A percentile compares a stretch with the other conserved stretches of the same genome.
Evolutionary conservation across 2,888 invertebrate genomes (phyloP).

Genomic region (Hoplodrina ambigua): DNA sequence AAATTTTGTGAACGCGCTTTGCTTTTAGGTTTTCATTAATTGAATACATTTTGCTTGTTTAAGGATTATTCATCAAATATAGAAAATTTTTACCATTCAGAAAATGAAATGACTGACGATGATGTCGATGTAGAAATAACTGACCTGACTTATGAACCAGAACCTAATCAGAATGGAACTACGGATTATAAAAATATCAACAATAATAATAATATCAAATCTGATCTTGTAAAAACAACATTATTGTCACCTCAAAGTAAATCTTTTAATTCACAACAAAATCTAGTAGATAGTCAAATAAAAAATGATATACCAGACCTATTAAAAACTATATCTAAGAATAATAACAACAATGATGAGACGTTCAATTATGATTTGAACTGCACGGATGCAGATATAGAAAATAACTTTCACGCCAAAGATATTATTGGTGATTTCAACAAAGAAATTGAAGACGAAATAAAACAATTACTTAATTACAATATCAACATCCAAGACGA

Average conservation of each 20-base stretch:
- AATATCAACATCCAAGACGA: slow-evolving; percentile 87
- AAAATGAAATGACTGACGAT: slow-evolving; percentile 89
- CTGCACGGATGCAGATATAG: slow-evolving; percentile 84
- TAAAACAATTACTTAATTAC: slow-evolving; percentile 86
- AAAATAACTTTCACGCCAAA: slow-evolving; percentile 85
- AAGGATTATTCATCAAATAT: slow-evolving; percentile 88
- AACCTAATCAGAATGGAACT: slow-evolving; percentile 69
- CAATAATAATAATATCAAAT: slow-evolving; percentile 82
- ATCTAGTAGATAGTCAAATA: slow-evolving; percentile 69
- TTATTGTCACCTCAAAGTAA: slow-evolving; percentile 61
- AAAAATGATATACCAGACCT: slow-evolving; percentile 85
- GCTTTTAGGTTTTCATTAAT: background rate
- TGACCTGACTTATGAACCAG: slow-evolving; percentile 75
- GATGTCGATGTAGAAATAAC: slow-evolving; percentile 85
- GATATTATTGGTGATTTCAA: slow-evolving; percentile 91
- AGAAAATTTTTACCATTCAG: slow-evolving; percentile 87
- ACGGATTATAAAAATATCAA: slow-evolving; percentile 77
- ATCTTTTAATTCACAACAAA: slow-evolving; percentile 58
- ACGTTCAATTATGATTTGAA: slow-evolving; percentile 73
- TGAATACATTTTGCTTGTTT: slow-evolving; percentile 54
- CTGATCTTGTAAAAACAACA: slow-evolving; percentile 64
- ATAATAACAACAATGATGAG: slow-evolving; percentile 80
- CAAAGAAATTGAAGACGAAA: slow-evolving; percentile 91
- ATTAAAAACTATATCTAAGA: slow-evolving; percentile 83
- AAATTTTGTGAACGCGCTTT: slow-evolving; percentile 22